Percentiles rank a stretch among this genome's conserved stretches.
Conservation (phyloP, 2,797 vertebrate species). For the Pelochelys cantorii region DNA sequence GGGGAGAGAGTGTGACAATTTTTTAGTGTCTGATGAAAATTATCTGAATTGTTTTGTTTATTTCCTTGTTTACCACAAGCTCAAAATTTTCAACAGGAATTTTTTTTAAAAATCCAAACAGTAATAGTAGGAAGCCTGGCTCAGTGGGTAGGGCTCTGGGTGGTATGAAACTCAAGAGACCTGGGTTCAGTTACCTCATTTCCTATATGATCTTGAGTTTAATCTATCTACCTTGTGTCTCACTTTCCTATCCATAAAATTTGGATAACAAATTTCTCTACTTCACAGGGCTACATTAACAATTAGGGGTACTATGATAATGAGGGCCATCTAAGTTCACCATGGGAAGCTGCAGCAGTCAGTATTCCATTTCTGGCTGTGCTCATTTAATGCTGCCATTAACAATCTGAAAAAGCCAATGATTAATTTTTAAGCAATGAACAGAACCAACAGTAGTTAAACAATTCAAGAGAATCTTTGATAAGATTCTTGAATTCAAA, state of each 20-base stretch:
- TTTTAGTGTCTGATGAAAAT: neutral
- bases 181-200: neutral
- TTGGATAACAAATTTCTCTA: neutral
- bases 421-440: conserved; percentile 48
- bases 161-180: neutral
- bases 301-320: neutral
- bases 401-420: conserved; percentile 44
- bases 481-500: conserved; percentile 51
- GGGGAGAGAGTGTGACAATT: neutral
- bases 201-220: neutral
- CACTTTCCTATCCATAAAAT: neutral
- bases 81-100: neutral
- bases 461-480: conserved; percentile 40
- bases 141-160: neutral
- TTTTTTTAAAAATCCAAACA: neutral
- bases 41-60: neutral
- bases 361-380: neutral
- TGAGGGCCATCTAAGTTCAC: conserved; percentile 31
- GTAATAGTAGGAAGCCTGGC: neutral
- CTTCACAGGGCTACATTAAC: neutral
- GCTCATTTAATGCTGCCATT: conserved; percentile 53
- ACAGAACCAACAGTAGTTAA: conserved; percentile 32
- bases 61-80: neutral
- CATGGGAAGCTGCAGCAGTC: neutral
- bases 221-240: neutral